phyloP scores from a whole-genome alignment of 2,888 invertebrate genomes.

The Epinotia demarniana region DNA sequence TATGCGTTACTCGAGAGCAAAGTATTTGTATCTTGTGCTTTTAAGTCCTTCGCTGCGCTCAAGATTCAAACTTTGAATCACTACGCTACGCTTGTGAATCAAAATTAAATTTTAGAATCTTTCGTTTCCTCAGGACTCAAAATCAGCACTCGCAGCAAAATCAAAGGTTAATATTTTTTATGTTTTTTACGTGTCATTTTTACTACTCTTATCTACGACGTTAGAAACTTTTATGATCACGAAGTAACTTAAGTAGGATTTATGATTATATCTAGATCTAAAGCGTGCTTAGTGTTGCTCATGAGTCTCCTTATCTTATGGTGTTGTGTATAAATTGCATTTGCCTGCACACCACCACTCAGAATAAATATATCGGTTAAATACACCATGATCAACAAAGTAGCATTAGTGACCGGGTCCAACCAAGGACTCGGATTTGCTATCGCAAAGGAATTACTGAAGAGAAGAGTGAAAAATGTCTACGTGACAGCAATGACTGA shows the following conservation, averaged over 20 bases:
- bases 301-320: constrained; percentile 8
- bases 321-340: not conserved
- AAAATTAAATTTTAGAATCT: no score
- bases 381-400: constrained; percentile 47
- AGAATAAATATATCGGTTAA: not conserved
- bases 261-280: not conserved
- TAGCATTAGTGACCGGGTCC: constrained; percentile 84
- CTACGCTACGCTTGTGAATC: no score
- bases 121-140: no score
- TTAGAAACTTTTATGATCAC: constrained; percentile 9
- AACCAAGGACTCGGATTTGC: constrained; percentile 88
- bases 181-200: not conserved
- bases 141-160: no score
- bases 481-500: constrained; percentile 86
- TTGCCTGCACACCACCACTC: not conserved
- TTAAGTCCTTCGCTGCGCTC: no score
- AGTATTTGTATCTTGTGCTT: no score
- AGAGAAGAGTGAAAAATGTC: constrained; percentile 85
- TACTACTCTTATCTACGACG: not conserved
- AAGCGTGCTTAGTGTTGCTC: constrained; percentile 2
- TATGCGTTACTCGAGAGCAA: no score
- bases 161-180: no score
- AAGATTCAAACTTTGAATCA: no score
- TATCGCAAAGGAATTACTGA: constrained; percentile 85
- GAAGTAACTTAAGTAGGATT: constrained; percentile 8